phyloP scores from a whole-genome alignment of 2,888 invertebrate species.

The Caenorhabditis afra region DNA sequence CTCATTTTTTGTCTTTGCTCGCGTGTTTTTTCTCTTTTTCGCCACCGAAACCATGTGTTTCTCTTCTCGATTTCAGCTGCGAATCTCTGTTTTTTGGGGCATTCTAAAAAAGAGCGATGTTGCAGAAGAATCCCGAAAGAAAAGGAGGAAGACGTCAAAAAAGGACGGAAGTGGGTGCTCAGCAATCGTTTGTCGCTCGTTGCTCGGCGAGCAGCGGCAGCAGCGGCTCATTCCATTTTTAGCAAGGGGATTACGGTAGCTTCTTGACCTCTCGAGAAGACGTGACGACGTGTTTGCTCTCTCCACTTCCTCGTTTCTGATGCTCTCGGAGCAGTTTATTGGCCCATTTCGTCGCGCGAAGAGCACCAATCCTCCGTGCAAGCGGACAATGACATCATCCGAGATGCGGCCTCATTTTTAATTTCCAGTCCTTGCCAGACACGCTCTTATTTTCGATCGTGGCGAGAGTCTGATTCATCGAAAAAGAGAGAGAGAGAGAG shows the following conservation, averaged over 20 bases:
- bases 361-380: slow-evolving; percentile 15
- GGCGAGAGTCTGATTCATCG: background rate
- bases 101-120: slow-evolving; percentile 3
- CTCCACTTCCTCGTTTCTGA: slow-evolving; percentile 26
- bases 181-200: slow-evolving; percentile 32
- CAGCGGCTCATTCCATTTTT: slow-evolving; percentile 20
- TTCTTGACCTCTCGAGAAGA: slow-evolving; percentile 27
- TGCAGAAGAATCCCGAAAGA: slow-evolving; percentile 22
- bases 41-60: slow-evolving; percentile 14
- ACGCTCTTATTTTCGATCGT: slow-evolving; percentile 1
- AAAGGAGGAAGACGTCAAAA: slow-evolving; percentile 30
- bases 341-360: slow-evolving; percentile 33
- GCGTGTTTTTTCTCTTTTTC: background rate
- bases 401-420: slow-evolving; percentile 21
- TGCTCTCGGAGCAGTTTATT: slow-evolving; percentile 27
- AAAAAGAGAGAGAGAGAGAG: no score
- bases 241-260: slow-evolving; percentile 44
- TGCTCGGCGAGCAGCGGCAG: slow-evolving; percentile 19
- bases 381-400: slow-evolving; percentile 41
- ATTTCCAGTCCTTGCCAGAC: slow-evolving; percentile 14
- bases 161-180: slow-evolving; percentile 33
- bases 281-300: slow-evolving; percentile 30
- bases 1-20: slow-evolving; percentile 14
- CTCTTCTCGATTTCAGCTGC: background rate
- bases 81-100: no score